Evolutionary conservation across 2,113 vertebrate genomes (phyloP).

Genomic region (Tetrao urogallus): DNA sequence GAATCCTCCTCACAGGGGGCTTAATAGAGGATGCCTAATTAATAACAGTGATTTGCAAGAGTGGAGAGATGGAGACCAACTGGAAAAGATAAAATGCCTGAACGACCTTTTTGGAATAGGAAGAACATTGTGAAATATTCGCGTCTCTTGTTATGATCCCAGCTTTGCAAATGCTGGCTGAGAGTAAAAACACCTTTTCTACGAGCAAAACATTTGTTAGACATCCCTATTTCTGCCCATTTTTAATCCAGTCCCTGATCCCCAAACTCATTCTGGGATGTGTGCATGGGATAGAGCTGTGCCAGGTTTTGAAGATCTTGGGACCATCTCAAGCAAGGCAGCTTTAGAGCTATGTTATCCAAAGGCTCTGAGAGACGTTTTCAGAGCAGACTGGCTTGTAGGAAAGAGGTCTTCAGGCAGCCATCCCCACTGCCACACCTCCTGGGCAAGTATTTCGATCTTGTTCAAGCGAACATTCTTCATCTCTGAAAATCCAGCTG

Average conservation of each 20-base stretch:
- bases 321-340: background rate
- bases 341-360: background rate
- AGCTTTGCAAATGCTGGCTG: background rate
- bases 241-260: background rate
- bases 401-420: background rate
- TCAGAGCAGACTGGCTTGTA: background rate
- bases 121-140: background rate
- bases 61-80: background rate
- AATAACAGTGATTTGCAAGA: background rate
- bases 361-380: background rate
- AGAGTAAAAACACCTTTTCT: background rate
- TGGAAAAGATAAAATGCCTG: constrained; percentile 15
- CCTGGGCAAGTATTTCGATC: background rate
- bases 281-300: background rate
- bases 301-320: background rate
- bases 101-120: background rate
- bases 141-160: background rate
- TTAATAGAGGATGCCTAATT: background rate
- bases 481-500: background rate
- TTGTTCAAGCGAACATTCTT: background rate
- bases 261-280: background rate
- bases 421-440: background rate
- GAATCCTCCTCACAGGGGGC: background rate
- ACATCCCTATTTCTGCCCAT: background rate
- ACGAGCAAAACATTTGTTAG: background rate